Evolutionary conservation across 2,888 invertebrate genomes (phyloP).

Genomic region (Pandemis corylana): DNA sequence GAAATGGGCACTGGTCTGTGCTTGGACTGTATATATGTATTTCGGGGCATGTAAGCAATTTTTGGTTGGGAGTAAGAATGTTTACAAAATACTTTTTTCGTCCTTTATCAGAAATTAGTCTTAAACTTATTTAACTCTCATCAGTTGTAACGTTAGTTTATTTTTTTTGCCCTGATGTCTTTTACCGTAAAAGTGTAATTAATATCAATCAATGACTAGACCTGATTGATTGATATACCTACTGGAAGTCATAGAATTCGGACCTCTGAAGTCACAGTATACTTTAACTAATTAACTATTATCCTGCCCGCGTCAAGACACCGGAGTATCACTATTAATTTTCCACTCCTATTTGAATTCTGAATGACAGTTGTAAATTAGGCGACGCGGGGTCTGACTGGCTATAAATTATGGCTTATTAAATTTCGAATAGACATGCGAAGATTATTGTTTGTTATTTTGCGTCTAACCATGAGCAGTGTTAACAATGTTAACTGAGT

Average conservation of each 20-base stretch:
- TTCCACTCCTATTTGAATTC: slow-evolving; percentile 22
- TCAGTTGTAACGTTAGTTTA: no score
- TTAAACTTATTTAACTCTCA: no score
- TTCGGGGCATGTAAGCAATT: no score
- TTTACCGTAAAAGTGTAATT: no score
- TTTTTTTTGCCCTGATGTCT: no score
- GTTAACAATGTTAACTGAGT: slow-evolving; percentile 7
- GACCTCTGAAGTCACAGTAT: neutral
- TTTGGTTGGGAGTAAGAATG: no score
- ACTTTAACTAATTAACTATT: slow-evolving; percentile 20
- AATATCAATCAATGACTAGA: no score
- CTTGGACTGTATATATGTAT: neutral
- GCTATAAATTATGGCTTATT: slow-evolving; percentile 26
- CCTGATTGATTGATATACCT: no score
- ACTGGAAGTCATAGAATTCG: neutral
- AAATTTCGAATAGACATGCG: slow-evolving; percentile 30
- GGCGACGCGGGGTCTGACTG: slow-evolving; percentile 11
- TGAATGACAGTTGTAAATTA: slow-evolving; percentile 36
- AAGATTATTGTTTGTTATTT: slow-evolving; percentile 18
- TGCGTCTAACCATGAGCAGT: slow-evolving; percentile 3
- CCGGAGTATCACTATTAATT: slow-evolving; percentile 25
- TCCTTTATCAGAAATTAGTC: no score
- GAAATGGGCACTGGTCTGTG: neutral
- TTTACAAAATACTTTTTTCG: no score
- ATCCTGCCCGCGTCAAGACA: slow-evolving; percentile 11